Conservation (phyloP, 2,797 vertebrate species). For the Thunnus albacares region DNA sequence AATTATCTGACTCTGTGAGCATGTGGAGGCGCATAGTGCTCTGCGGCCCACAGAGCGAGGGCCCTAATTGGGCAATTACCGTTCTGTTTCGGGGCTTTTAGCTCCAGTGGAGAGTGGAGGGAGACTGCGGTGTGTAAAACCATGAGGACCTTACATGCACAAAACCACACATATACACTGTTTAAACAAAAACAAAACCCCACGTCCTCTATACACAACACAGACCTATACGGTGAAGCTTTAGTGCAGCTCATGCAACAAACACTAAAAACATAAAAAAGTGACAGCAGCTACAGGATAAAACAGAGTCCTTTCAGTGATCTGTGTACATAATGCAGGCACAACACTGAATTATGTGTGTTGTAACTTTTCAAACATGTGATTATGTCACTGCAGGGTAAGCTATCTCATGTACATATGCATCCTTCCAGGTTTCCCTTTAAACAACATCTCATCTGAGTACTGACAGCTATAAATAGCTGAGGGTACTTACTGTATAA, state of each 20-base stretch:
- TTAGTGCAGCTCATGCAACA: slow-evolving; percentile 62
- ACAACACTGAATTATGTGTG: slow-evolving; percentile 59
- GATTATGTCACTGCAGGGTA: slow-evolving; percentile 49
- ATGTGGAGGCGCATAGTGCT: slow-evolving; percentile 89
- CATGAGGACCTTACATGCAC: slow-evolving; percentile 84
- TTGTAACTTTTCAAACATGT: slow-evolving; percentile 69
- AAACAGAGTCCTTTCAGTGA: slow-evolving; percentile 61
- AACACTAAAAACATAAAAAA: slow-evolving; percentile 75
- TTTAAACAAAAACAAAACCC: slow-evolving; percentile 84
- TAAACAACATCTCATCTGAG: slow-evolving; percentile 61
- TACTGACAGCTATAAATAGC: slow-evolving; percentile 61
- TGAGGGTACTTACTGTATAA: slow-evolving; percentile 59
- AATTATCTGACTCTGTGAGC: slow-evolving; percentile 94
- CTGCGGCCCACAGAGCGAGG: slow-evolving; percentile 92
- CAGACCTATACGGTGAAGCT: slow-evolving; percentile 60
- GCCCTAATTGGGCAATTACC: slow-evolving; percentile 99
- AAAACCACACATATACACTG: slow-evolving; percentile 80
- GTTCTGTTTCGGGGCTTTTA: slow-evolving; percentile 98
- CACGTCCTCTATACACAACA: slow-evolving; percentile 68
- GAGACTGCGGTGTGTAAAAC: slow-evolving; percentile 89
- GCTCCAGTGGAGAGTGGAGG: slow-evolving; percentile 92
- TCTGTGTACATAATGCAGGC: slow-evolving; percentile 64
- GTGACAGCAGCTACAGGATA: slow-evolving; percentile 64
- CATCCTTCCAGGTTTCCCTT: slow-evolving; percentile 67
- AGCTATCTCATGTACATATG: slow-evolving; percentile 60